Percentiles rank a stretch among this genome's conserved stretches.
Evolutionary conservation across 2,113 vertebrate species (phyloP).

Genomic region (Strix aluco): DNA sequence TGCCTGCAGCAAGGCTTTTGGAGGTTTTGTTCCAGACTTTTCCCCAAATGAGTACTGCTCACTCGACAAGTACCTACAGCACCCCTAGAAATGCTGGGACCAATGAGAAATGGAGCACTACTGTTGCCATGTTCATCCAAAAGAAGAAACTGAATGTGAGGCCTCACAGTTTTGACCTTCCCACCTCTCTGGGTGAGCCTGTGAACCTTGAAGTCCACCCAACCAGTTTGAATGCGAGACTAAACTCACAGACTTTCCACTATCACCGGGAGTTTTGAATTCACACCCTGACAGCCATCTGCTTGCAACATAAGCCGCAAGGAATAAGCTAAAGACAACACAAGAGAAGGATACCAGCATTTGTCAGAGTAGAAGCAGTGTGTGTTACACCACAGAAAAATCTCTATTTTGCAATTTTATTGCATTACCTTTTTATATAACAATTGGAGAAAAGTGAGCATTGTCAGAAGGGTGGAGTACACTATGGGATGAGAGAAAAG

Average conservation of each 20-base stretch:
- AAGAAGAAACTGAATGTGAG: neutral
- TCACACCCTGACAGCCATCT: neutral
- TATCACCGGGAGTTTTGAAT: neutral
- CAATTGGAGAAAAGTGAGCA: constrained; percentile 58
- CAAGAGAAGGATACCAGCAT: neutral
- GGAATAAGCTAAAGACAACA: neutral
- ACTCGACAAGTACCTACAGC: neutral
- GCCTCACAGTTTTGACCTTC: neutral
- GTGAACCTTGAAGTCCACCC: neutral
- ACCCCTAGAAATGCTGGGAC: neutral
- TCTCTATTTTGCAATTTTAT: constrained; percentile 51
- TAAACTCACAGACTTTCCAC: neutral
- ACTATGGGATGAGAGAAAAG: constrained; percentile 43
- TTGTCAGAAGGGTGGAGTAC: constrained; percentile 69
- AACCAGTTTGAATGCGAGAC: neutral
- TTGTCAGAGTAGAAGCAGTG: neutral
- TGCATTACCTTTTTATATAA: constrained; percentile 52
- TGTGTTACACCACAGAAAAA: constrained; percentile 32
- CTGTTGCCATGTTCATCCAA: neutral
- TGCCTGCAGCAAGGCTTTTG: neutral
- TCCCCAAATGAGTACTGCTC: neutral
- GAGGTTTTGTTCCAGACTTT: neutral
- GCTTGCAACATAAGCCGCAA: neutral
- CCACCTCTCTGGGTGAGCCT: neutral
- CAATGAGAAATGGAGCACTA: rapidly evolving